These are phyloP conservation scores for Campoplex capitator DNA, from an alignment of 2,888 invertebrate species.

Conservation along the genomic window DNA sequence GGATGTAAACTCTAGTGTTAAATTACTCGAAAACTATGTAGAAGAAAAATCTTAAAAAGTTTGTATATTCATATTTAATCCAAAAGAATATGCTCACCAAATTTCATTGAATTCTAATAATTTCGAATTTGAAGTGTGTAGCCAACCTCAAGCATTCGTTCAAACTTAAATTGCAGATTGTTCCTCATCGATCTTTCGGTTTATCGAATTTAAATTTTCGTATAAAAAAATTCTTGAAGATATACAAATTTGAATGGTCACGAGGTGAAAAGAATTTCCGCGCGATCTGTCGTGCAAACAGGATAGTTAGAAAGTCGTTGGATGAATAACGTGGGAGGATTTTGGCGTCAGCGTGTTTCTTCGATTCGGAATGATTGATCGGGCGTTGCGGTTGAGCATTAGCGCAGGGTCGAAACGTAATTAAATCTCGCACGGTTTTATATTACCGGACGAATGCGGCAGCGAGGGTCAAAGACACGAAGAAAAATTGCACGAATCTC, in stretches of 20 bases:
- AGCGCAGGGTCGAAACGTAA: neutral
- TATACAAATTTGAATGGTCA: neutral
- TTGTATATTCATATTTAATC: no score
- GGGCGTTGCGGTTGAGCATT: neutral
- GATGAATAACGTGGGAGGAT: neutral
- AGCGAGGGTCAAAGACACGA: conserved; percentile 33
- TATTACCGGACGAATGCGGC: neutral
- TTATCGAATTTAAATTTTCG: neutral
- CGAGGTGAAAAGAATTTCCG: no score
- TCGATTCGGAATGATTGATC: conserved; percentile 25
- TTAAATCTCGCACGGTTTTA: conserved; percentile 15
- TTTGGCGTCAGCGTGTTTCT: neutral
- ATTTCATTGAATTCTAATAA: no score
- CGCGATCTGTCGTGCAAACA: neutral
- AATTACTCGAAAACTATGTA: no score
- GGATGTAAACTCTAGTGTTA: no score
- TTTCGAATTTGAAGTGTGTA: no score
- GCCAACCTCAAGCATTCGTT: no score
- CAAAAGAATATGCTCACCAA: no score
- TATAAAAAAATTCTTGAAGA: neutral
- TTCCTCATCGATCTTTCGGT: neutral
- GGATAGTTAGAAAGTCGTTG: neutral
- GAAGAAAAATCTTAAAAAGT: no score
- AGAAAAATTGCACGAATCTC: conserved; percentile 6
- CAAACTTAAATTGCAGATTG: neutral